phyloP scores from a whole-genome alignment of 1,140 invertebrate genomes.

The Nasonia vitripennis region DNA sequence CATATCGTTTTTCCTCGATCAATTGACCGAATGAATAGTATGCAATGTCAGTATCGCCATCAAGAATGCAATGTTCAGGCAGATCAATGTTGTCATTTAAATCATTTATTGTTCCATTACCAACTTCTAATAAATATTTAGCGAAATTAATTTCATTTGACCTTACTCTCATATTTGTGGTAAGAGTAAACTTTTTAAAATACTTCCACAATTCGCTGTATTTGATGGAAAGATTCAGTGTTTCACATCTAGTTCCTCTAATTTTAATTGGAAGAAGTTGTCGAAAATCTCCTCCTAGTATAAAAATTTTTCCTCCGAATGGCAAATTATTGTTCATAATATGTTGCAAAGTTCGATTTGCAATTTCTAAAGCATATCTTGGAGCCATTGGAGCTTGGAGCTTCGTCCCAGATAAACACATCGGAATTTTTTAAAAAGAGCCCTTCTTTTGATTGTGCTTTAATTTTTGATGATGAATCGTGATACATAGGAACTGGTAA shows the following conservation, averaged over 20 bases:
- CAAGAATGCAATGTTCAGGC: too few species aligned
- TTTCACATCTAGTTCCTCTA: constrained; percentile 47
- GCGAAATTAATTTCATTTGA: constrained; percentile 33
- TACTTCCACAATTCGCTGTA: constrained; percentile 45
- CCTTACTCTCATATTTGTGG: constrained; percentile 34
- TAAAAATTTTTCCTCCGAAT: constrained; percentile 58
- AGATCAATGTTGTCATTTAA: too few species aligned
- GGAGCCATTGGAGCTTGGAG: constrained; percentile 2
- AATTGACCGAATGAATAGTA: too few species aligned
- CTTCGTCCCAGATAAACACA: constrained; percentile 56
- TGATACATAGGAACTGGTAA: constrained; percentile 27
- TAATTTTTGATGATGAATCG: constrained; percentile 53
- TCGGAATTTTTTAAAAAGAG: constrained; percentile 35
- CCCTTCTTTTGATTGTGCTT: constrained; percentile 59
- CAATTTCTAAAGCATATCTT: constrained; percentile 25
- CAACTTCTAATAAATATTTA: constrained; percentile 7
- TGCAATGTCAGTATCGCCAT: too few species aligned
- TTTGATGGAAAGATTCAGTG: constrained; percentile 53
- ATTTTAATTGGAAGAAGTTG: constrained; percentile 58
- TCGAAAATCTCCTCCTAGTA: constrained; percentile 58
- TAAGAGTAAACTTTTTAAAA: constrained; percentile 40
- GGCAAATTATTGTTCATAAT: constrained; percentile 49
- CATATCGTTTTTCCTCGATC: too few species aligned
- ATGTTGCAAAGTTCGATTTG: constrained; percentile 52
- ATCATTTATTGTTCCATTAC: too few species aligned